phyloP scores from a whole-genome alignment of 1,140 invertebrate species.

The Anastrepha obliqua region DNA sequence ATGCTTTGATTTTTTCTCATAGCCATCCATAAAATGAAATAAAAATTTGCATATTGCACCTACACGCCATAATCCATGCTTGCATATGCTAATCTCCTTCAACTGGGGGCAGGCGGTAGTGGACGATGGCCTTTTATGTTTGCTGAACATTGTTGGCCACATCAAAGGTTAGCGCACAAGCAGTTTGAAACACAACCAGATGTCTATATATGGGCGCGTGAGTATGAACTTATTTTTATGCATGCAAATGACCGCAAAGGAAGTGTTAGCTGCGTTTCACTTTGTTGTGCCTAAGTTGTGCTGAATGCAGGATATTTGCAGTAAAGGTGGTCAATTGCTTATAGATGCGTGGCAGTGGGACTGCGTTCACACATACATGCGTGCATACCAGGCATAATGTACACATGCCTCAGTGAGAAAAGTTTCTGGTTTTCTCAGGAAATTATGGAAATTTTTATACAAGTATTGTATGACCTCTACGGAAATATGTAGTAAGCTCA shows the following conservation, averaged over 20 bases:
- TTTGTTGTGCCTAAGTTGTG: neutral
- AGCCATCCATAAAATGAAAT: neutral
- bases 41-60: neutral
- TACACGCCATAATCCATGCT: neutral
- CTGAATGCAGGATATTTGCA: neutral
- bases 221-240: neutral
- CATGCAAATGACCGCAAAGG: constrained; percentile 20
- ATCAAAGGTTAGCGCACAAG: neutral
- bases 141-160: neutral
- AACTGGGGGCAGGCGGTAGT: neutral
- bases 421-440: too few relatives aligned
- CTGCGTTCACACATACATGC: too few relatives aligned
- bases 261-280: neutral
- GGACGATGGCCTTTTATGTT: neutral
- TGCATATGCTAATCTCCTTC: neutral
- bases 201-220: neutral
- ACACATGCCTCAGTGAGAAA: too few relatives aligned
- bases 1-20: constrained; percentile 9
- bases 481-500: too few relatives aligned
- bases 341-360: neutral
- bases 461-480: too few relatives aligned
- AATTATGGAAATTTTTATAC: too few relatives aligned
- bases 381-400: too few relatives aligned
- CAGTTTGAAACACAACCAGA: neutral
- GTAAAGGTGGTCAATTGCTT: neutral